These are phyloP conservation scores for Crenuchus spilurus DNA, from an alignment of 2,797 vertebrate species.

Conservation along the genomic window DNA sequence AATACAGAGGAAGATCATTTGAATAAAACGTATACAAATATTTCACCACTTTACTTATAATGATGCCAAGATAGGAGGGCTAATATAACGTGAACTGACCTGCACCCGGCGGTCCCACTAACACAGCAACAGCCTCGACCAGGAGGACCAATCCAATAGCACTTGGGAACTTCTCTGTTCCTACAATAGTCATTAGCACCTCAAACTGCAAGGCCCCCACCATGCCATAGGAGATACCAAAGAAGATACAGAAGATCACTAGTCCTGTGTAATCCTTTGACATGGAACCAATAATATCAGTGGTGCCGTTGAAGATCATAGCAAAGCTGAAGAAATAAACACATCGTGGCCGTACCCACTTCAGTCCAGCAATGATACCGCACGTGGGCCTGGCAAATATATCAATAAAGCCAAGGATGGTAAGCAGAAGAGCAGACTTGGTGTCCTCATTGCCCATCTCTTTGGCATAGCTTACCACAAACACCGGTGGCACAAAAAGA, in stretches of 20 bases:
- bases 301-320: slow-evolving; percentile 90
- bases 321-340: slow-evolving; percentile 94
- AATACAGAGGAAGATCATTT: background rate
- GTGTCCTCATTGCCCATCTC: slow-evolving; percentile 87
- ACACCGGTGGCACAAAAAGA: slow-evolving; percentile 94
- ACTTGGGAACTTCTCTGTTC: slow-evolving; percentile 91
- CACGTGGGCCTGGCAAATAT: slow-evolving; percentile 92
- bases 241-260: slow-evolving; percentile 93
- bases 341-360: slow-evolving; percentile 87
- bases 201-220: slow-evolving; percentile 97
- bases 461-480: slow-evolving; percentile 94
- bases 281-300: slow-evolving; percentile 88
- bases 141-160: slow-evolving; percentile 94
- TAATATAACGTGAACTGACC: slow-evolving; percentile 72
- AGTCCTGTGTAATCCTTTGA: slow-evolving; percentile 79
- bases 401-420: slow-evolving; percentile 91
- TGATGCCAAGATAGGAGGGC: background rate
- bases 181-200: slow-evolving; percentile 95
- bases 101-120: slow-evolving; percentile 91
- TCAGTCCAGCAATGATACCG: slow-evolving; percentile 86
- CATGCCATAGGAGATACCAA: slow-evolving; percentile 96
- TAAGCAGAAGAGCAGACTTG: slow-evolving; percentile 88
- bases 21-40: background rate
- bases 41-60: background rate
- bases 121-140: slow-evolving; percentile 90